Base-by-base conservation (phyloP, 2,113 vertebrate species). In the Tachuris rubrigastra region DNA sequence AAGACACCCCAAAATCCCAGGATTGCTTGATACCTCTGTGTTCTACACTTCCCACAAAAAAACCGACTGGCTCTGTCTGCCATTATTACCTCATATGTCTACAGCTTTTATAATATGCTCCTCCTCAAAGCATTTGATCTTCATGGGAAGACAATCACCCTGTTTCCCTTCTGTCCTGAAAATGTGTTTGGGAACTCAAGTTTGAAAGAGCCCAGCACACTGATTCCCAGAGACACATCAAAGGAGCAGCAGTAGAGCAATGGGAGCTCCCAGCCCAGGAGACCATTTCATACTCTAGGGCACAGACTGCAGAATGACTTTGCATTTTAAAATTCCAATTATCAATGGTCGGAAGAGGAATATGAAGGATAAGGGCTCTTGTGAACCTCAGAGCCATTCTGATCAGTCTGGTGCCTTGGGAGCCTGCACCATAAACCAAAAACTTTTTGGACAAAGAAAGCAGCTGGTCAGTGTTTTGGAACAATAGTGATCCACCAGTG, bases 31-130 rank as follows among this genome's bases (percentile, higher is more conserved):
- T 67, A 35, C 27, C 8, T 53, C 63, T 66, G 6, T 4, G 3
- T 31, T 27, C 23, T 55, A 25, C 0, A 0, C 11, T 56, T 66
- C 15, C 37, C 24, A 13, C 18, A 53, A 78, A 73, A 81, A 87
- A 47, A 60, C 0, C 53, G 30, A 9, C 13, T 2, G 5, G 1
- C 18, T 85, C 53, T 67, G 6, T 44, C 73, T 90, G 23, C 25
- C 65, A 74, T 63, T 37, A 88, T 55, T 15, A 17, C 15, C 28
- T 71, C n/a, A 50, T 68, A 49, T 1, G 9, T 27, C 42, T 67
- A 30, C 31, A 83, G 76, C 23, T 84, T 86, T 92, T 83, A 46
- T 20, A 59, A 80, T 1, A 1, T 25, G 37, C 24, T 89, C 6
- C 30, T 85, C 35, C 58, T 73, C 67, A 49, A 65, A 85, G 28